Evolutionary conservation across 1,140 invertebrate species (phyloP), one percentile per base, ranked within the genome.

Genomic region (Ptiloglossa arizonensis): DNA sequence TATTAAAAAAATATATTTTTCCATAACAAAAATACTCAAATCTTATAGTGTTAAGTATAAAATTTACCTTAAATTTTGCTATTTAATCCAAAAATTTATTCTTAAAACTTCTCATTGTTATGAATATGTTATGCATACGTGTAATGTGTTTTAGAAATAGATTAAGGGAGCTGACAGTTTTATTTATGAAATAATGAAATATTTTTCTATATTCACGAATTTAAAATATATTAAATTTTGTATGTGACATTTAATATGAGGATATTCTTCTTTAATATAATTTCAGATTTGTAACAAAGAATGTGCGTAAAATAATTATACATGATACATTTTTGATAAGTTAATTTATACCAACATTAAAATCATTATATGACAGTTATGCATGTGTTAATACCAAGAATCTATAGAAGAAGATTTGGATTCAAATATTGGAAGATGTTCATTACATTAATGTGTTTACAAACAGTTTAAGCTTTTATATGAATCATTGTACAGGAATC

Each of bases 361-460:
- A 70, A 19, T 68, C 44, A 71, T 79, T 59, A 4, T 22, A 64
- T 35, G 62, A 68, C 59, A 87, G 80, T 80, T 79, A 87, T 88
- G 87, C 68, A 81, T 41, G 24, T 35, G 38, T 46, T 63, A 67
- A 66, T 57, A 59, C 29, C 66, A 64, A 57, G 57, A 38, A 74
- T 86, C 22, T 86, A 86, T 44, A 81, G 79, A 85, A 87, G 82
- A 84, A 80, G 72, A 77, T 87, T 89, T 82, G 84, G 83, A 79
- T 90, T 90, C 66, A 90, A 90, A 83, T 90, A 87, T 84, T 90
- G 87, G 88, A 88, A 85, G 59, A 84, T 85, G 80, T 74, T 81
- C 22, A 66, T 59, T 24, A 59, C 56, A 17, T 19, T 56, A n/a
- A 69, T 32, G 44, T 82, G 60, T 81, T 70, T 44, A 44, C 60